Evolutionary conservation across 1,140 invertebrate genomes (phyloP).

Genomic region (Cotesia chilonis): DNA sequence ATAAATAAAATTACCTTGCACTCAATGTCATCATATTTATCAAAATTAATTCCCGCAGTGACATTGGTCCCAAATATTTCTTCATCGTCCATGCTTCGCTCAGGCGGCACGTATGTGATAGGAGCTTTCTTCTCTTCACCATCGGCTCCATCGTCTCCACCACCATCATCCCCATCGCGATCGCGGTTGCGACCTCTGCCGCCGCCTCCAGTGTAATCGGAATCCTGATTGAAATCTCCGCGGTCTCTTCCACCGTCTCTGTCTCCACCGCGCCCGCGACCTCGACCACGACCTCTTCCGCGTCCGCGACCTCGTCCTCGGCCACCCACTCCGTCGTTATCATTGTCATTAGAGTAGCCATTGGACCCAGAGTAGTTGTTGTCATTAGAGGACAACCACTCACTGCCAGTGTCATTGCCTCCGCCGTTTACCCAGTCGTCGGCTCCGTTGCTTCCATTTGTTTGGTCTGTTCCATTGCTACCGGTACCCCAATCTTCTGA

Average conservation of each 20-base stretch:
- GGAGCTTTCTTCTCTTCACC: conserved; percentile 51
- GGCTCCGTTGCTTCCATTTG: too few relatives aligned
- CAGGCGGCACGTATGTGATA: conserved; percentile 81
- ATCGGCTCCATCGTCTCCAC: conserved; percentile 37
- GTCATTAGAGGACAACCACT: conserved; percentile 3
- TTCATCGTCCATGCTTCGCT: conserved; percentile 75
- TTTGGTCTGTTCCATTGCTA: too few relatives aligned
- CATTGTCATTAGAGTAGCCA: conserved; percentile 38
- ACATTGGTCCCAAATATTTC: conserved; percentile 78
- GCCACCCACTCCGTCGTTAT: conserved; percentile 19
- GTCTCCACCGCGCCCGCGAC: conserved; percentile 36
- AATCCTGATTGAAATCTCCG: conserved; percentile 11
- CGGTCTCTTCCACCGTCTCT: conserved; percentile 30
- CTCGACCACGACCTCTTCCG: conserved; percentile 33
- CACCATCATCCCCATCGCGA: conserved; percentile 16
- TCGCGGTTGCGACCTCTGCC: conserved; percentile 18
- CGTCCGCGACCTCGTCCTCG: conserved; percentile 36
- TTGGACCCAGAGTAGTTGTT: conserved; percentile 36
- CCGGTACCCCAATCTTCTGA: too few relatives aligned
- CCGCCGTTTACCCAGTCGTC: too few relatives aligned
- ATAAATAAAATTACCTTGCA: conserved; percentile 66
- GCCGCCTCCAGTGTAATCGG: conserved; percentile 24
- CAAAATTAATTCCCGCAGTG: conserved; percentile 86
- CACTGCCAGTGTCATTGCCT: too few relatives aligned
- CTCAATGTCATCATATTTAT: conserved; percentile 84